phyloP scores from a whole-genome alignment of 1,140 invertebrate genomes.

The Camponotus floridanus region DNA sequence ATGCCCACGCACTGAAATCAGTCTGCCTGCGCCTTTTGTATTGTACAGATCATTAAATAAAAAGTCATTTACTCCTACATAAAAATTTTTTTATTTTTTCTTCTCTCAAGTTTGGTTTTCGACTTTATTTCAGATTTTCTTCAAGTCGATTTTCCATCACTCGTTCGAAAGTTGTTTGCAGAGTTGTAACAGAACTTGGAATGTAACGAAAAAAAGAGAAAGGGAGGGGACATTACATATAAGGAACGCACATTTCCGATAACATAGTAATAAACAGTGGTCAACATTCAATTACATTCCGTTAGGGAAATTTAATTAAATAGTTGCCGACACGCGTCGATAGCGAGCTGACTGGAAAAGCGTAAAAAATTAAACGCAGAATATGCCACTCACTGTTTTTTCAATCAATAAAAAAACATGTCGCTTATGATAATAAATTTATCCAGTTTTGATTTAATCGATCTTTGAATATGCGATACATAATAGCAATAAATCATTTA shows the following conservation, averaged over 20 bases:
- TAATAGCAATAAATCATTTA: neutral
- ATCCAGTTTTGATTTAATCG: neutral
- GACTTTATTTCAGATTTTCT: neutral
- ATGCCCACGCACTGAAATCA: too few species aligned
- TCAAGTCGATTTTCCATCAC: constrained; percentile 1
- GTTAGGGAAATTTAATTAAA: constrained; percentile 70
- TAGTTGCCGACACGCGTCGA: constrained; percentile 61
- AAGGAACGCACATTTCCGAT: constrained; percentile 49
- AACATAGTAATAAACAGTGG: constrained; percentile 31
- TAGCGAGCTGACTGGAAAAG: constrained; percentile 59
- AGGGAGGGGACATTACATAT: neutral
- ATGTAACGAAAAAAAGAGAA: constrained; percentile 52
- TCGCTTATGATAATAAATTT: constrained; percentile 7
- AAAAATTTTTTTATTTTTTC: neutral
- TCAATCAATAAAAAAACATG: constrained; percentile 25
- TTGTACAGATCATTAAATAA: too few species aligned
- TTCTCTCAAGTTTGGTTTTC: neutral
- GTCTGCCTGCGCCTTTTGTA: too few species aligned
- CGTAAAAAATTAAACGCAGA: constrained; percentile 47
- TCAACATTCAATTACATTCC: constrained; percentile 42
- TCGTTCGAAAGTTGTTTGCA: constrained; percentile 46
- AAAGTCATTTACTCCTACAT: neutral
- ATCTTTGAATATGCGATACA: neutral
- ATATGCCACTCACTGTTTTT: constrained; percentile 9
- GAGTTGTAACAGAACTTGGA: constrained; percentile 36